Base-by-base conservation (phyloP, 2,888 invertebrate species). In the Oxytorus armatus region DNA sequence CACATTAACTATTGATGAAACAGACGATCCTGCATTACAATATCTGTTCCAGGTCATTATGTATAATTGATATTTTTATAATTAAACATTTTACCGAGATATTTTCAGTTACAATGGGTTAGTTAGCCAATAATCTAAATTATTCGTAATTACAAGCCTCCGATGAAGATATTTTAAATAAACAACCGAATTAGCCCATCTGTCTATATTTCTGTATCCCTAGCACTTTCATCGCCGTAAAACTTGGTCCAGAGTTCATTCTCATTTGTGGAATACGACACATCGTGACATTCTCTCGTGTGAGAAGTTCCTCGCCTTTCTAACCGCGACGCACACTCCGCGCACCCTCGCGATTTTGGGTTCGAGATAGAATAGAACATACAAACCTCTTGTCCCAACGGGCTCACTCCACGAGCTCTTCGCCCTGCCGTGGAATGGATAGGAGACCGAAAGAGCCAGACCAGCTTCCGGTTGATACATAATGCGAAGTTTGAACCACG, bases 381-480 rank as follows among this genome's bases (percentile, higher is more conserved):
- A 18, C 36, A 36, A 63, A 53, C 51, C 69, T 42, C 63, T 21
- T 68, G 36, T 69, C 47, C 68, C 69, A 18, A 21, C 55, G 8
- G n/a, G 49, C 11, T 59, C 25, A 49, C 42, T 16, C 63, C 36
- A 11, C n/a, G 57, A 69, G 55, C 79, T 23, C 44, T 11, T 68
- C 36, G 14, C 55, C 68, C 47, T 61, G 59, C 49, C 25, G 83
- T n/a, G n/a, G n/a, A n/a, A n/a, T n/a, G 79, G 75, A 78, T 77
- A 69, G 78, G 59, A 75, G 77, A 79, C 69, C 57, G 44, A 47
- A 8, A 21, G 63, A 47, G 36, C 55, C 47, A 76, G 77, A 83
- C 81, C 82, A 81, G 83, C 84, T 84, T 82, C 81, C 72, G 81
- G 84, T 85, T 87, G 86, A 88, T 88, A 87, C 82, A 84, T 89